Conservation (phyloP, 2,113 vertebrate species). For the Dendrocopos noguchii region DNA sequence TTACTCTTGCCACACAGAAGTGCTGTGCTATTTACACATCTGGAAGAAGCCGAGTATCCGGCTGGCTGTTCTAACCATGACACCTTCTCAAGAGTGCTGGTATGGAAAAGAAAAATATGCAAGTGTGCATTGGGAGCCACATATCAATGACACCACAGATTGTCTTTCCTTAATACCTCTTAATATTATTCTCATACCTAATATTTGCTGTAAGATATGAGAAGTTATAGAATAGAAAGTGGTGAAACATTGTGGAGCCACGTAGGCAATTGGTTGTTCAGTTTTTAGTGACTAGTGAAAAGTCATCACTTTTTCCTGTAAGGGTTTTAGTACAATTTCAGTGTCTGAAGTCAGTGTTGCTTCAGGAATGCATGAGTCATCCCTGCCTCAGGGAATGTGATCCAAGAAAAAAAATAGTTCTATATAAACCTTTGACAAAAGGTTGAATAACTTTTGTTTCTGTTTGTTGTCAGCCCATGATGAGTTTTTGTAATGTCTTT, state of each 20-base stretch:
- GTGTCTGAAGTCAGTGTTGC: neutral
- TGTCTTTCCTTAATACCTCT: neutral
- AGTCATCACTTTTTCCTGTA: neutral
- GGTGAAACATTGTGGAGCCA: neutral
- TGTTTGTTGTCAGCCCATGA: neutral
- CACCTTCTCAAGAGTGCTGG: neutral
- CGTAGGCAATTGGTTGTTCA: neutral
- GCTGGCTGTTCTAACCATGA: neutral
- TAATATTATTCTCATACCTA: neutral
- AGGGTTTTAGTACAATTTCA: neutral
- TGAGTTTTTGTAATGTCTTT: neutral
- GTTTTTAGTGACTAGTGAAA: neutral
- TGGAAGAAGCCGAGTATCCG: neutral
- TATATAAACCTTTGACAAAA: neutral
- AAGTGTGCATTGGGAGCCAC: neutral
- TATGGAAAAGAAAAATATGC: neutral
- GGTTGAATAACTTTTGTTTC: neutral
- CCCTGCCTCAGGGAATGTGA: neutral
- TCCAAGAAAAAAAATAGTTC: neutral
- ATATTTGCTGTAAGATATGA: neutral
- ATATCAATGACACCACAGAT: accelerated
- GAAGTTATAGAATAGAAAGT: neutral
- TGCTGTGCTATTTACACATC: neutral
- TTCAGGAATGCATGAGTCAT: neutral
- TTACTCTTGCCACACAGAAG: neutral